phyloP scores from a whole-genome alignment of 1,140 invertebrate species.

The Zaprionus davidi region DNA sequence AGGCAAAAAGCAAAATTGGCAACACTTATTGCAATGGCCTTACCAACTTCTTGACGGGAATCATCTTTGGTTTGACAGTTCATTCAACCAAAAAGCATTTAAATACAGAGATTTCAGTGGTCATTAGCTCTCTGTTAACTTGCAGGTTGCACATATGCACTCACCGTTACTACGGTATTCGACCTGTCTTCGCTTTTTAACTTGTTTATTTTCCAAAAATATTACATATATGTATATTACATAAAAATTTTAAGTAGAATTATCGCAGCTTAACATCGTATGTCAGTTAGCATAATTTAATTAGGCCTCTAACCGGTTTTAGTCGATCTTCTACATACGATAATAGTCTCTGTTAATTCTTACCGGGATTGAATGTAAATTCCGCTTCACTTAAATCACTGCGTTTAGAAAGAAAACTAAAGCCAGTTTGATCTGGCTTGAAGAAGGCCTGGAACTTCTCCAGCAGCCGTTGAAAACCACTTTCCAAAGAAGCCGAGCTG shows the following conservation, averaged over 20 bases:
- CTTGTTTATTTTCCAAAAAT: neutral
- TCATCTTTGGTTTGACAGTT: too few species aligned
- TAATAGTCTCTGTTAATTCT: neutral
- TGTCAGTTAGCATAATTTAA: neutral
- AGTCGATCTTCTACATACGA: neutral
- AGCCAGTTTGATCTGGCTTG: neutral
- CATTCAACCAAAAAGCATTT: too few species aligned
- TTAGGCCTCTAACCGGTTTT: neutral
- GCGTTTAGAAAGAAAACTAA: neutral
- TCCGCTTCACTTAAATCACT: neutral
- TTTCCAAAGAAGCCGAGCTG: constrained; percentile 54
- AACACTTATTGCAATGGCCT: too few species aligned
- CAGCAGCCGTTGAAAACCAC: constrained; percentile 46
- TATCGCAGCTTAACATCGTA: neutral
- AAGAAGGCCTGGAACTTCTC: constrained; percentile 43
- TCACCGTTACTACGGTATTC: too few species aligned
- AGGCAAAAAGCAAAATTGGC: too few species aligned
- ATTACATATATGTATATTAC: neutral
- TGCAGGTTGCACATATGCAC: too few species aligned
- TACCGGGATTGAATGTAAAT: neutral
- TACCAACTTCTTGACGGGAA: too few species aligned
- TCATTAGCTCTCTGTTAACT: too few species aligned
- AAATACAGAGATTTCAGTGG: too few species aligned
- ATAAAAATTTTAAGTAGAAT: neutral
- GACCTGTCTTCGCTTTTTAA: too few species aligned